Base-by-base conservation (phyloP, 2,888 invertebrate genomes). In the Ecdyonurus torrentis region DNA sequence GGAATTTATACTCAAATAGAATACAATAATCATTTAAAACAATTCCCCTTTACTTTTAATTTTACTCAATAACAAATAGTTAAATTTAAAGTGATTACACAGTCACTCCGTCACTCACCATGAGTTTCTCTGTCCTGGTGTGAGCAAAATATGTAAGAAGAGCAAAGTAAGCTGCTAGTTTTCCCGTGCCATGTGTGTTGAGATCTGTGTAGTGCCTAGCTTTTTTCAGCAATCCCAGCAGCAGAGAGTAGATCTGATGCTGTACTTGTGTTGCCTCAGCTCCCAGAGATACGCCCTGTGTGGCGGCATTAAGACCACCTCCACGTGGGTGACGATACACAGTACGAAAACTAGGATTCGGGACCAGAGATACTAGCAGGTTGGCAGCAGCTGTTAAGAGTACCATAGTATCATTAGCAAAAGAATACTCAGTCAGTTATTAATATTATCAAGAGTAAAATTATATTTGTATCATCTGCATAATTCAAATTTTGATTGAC, bases 81-180 rank as follows among this genome's bases (percentile, higher is more conserved):
- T n/a, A n/a, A n/a, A n/a, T n/a, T n/a, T n/a, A n/a, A n/a, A 65
- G 37, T 37, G 3, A 52, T n/a, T 59, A n/a, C n/a, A 62, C 61
- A n/a, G n/a, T n/a, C n/a, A n/a, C n/a, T n/a, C n/a, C n/a, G n/a
- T n/a, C n/a, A 69, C 79, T 76, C 73, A 93, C 93, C 93, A 95
- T 89, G 61, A 92, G 79, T 76, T 95, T 95, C 76, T 96, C 95
- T 64, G 88, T 87, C 71, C 89, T 86, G 61, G 91, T 88, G 69
- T 94, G 84, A 70, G 94, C 86, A 75, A 94, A 95, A 73, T 93
- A 94, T 62, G 91, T 89, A 78, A 95, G 83, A 64, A 95, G 83
- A 61, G 91, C 89, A 76, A 96, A 95, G 76, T 94, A 95, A 7
- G 92, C 89, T 37, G 92, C 92, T 65, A 96, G 79, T 75, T 94